phyloP scores from a whole-genome alignment of 2,888 invertebrate species.

The Nysson spinosus region DNA sequence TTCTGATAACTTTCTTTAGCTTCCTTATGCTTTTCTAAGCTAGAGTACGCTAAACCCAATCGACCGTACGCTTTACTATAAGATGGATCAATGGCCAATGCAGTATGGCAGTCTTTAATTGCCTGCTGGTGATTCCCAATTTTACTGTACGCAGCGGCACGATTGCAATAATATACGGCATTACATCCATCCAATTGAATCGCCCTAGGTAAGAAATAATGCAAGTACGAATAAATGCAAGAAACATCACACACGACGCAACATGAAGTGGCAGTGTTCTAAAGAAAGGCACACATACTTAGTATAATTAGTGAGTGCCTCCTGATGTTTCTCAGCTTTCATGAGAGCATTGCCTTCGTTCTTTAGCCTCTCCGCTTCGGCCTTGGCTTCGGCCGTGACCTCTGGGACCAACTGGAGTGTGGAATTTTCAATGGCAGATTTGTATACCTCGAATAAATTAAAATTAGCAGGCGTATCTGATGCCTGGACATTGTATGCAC shows the following conservation, averaged over 20 bases:
- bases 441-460: slow-evolving; percentile 78
- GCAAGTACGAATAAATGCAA: background rate
- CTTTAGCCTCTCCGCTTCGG: slow-evolving; percentile 90
- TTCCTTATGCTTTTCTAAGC: slow-evolving; percentile 88
- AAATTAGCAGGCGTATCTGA: slow-evolving; percentile 76
- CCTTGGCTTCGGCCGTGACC: slow-evolving; percentile 80
- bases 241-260: too few relatives aligned
- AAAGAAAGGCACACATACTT: too few relatives aligned
- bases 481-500: slow-evolving; percentile 87
- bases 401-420: slow-evolving; percentile 54
- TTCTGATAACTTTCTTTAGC: slow-evolving; percentile 92
- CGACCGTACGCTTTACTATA: slow-evolving; percentile 98
- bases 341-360: slow-evolving; percentile 93
- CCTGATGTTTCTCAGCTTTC: slow-evolving; percentile 88
- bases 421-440: slow-evolving; percentile 69
- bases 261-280: too few relatives aligned
- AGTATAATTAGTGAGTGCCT: slow-evolving; percentile 91
- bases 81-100: slow-evolving; percentile 91
- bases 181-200: slow-evolving; percentile 92
- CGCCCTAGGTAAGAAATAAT: slow-evolving; percentile 82
- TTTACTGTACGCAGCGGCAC: slow-evolving; percentile 97
- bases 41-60: slow-evolving; percentile 91
- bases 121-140: slow-evolving; percentile 90
- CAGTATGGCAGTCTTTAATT: slow-evolving; percentile 93
- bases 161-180: slow-evolving; percentile 97